Conservation (phyloP, 1,140 invertebrate species). For the Harlomillsia oculata region DNA sequence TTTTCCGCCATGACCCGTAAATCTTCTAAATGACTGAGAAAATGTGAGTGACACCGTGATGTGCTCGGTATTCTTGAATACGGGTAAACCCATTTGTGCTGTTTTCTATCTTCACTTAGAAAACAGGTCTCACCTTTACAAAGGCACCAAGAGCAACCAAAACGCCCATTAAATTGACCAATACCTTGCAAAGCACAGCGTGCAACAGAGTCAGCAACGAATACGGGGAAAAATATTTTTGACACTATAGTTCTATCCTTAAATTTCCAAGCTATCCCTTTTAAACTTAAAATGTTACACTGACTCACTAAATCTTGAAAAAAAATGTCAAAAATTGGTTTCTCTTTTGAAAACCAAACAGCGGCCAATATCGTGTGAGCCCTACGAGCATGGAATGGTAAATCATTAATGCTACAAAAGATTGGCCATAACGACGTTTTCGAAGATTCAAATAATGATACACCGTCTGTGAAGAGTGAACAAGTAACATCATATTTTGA, state of each 20-base stretch:
- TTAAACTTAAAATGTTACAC: background rate
- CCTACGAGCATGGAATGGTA: conserved; percentile 23
- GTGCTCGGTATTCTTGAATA: background rate
- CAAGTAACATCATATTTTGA: conserved; percentile 11
- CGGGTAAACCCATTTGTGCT: conserved; percentile 11
- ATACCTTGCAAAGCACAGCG: conserved; percentile 14
- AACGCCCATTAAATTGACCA: conserved; percentile 21
- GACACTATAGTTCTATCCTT: background rate
- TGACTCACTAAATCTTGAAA: conserved; percentile 1
- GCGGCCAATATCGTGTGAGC: conserved; percentile 31
- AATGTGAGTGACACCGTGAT: background rate
- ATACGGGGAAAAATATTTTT: background rate
- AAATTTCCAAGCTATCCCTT: conserved; percentile 8
- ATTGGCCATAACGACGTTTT: conserved; percentile 38
- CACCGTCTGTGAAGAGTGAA: conserved; percentile 36
- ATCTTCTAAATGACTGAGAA: conserved; percentile 7
- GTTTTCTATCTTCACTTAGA: conserved; percentile 28
- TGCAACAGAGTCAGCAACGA: conserved; percentile 21
- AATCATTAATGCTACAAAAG: conserved; percentile 38
- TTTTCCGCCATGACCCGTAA: background rate
- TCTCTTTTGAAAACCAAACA: conserved; percentile 22
- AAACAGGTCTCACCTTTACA: conserved; percentile 27
- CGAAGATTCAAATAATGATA: conserved; percentile 39
- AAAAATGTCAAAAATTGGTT: conserved; percentile 20
- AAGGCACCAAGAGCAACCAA: conserved; percentile 22